Evolutionary conservation across 2,797 vertebrate genomes (phyloP).

Genomic region (Eurystomus glaucurus): DNA sequence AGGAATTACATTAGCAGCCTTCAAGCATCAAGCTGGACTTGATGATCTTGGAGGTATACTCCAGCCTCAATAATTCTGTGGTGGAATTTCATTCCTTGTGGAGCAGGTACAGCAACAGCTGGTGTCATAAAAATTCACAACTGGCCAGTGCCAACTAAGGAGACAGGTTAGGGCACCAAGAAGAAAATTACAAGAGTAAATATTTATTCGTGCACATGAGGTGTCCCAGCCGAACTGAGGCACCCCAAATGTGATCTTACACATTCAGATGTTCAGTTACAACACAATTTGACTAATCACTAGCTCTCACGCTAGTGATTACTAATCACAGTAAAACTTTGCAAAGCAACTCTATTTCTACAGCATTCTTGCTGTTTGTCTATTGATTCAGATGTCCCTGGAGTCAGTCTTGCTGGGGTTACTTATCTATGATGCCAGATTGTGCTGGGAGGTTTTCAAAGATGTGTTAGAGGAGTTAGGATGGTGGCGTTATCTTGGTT

Average conservation of each 20-base stretch:
- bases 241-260: background rate
- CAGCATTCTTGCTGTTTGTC: background rate
- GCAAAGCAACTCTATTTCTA: background rate
- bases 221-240: background rate
- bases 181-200: background rate
- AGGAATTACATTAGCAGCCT: background rate
- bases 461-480: background rate
- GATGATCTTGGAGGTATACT: too few relatives aligned
- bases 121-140: background rate
- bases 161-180: background rate
- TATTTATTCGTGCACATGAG: background rate
- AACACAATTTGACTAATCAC: background rate
- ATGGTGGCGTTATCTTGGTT: background rate
- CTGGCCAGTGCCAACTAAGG: fast-evolving
- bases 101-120: background rate
- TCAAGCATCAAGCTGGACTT: too few relatives aligned
- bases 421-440: background rate
- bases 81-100: background rate
- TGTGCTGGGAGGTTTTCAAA: background rate
- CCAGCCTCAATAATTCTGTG: too few relatives aligned
- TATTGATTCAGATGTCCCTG: background rate
- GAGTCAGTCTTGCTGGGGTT: background rate
- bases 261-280: background rate
- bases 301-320: background rate
- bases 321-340: background rate